phyloP scores from a whole-genome alignment of 2,113 vertebrate genomes.

The Erinaceus europaeus region DNA sequence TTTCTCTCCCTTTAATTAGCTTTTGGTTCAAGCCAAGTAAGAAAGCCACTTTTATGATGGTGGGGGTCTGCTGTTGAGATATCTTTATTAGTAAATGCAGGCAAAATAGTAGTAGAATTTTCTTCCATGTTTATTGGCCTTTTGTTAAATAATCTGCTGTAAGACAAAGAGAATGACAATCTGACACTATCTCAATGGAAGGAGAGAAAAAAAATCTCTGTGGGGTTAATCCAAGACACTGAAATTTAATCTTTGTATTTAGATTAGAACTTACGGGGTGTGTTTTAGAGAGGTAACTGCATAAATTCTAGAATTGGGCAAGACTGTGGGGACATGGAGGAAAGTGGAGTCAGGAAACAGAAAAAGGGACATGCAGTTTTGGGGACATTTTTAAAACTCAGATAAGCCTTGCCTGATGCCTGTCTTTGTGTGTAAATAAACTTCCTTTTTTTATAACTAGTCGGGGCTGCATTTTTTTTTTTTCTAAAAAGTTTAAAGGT shows the following conservation, averaged over 20 bases:
- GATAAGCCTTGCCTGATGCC: neutral
- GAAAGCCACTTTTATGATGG: neutral
- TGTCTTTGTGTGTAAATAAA: neutral
- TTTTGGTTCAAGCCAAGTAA: neutral
- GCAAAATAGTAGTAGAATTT: neutral
- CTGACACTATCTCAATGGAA: neutral
- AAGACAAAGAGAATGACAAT: slow-evolving; percentile 10
- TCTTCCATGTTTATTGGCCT: neutral
- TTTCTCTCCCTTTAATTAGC: neutral
- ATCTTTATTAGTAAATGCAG: neutral
- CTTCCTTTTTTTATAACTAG: neutral
- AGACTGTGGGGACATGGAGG: neutral
- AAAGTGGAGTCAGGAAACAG: neutral
- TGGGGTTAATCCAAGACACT: neutral
- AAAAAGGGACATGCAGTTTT: neutral
- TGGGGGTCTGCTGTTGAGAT: neutral
- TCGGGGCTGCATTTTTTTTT: neutral
- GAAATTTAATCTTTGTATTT: neutral
- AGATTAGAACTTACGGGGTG: neutral
- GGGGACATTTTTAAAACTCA: neutral
- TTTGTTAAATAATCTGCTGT: neutral
- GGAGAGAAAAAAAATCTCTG: neutral
- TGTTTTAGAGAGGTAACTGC: neutral
- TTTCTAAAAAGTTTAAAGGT: no score
- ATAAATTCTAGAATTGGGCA: neutral